phyloP scores from a whole-genome alignment of 2,113 vertebrate genomes.

The Chloropsis cyanopogon region DNA sequence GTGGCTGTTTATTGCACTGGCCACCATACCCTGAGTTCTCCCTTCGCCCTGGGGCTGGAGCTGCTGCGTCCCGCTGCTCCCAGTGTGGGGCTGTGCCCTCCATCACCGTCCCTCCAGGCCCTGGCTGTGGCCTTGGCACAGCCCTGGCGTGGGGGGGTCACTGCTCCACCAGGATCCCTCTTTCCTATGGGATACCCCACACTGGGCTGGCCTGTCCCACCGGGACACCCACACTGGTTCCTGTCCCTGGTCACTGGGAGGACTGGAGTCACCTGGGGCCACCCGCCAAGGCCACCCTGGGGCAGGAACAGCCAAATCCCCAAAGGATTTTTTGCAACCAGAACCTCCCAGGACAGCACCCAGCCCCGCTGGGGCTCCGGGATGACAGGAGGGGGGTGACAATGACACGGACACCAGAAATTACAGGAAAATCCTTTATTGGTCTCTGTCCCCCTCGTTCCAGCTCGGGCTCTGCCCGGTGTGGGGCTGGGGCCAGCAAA shows the following conservation, averaged over 20 bases:
- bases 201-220: background rate
- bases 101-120: fast-evolving
- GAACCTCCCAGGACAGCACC: background rate
- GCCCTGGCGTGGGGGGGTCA: background rate
- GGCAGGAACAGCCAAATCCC: background rate
- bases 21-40: background rate
- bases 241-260: background rate
- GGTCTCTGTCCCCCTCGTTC: background rate
- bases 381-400: background rate
- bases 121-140: too few relatives aligned
- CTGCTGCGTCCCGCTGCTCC: fast-evolving
- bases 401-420: background rate
- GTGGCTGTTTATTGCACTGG: background rate
- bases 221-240: background rate
- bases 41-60: fast-evolving
- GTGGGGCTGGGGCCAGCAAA: background rate
- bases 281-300: fast-evolving
- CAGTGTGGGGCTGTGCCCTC: background rate
- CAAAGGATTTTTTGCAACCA: background rate
- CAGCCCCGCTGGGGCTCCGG: fast-evolving
- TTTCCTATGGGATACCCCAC: background rate
- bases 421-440: constrained; percentile 42
- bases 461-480: fast-evolving
- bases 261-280: background rate
- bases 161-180: background rate